These are phyloP conservation scores for Rhimphoctona megacephalus DNA, from an alignment of 2,888 invertebrate genomes.

Conservation along the genomic window DNA sequence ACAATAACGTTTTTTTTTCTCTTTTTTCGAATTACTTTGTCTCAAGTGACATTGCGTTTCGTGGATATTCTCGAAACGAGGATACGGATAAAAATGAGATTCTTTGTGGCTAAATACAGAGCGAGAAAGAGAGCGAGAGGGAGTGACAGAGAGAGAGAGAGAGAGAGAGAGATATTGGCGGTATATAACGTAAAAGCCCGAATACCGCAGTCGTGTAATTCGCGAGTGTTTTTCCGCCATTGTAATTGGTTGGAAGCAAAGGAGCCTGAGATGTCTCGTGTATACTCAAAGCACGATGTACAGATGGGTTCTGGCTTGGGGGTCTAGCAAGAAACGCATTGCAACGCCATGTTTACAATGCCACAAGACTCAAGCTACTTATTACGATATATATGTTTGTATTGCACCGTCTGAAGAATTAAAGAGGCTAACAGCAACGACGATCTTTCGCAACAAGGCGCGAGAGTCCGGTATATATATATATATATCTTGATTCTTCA, in stretches of 20 bases:
- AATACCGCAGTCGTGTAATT: constrained; percentile 76
- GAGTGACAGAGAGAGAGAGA: background rate
- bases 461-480: constrained; percentile 30
- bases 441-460: constrained; percentile 29
- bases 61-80: constrained; percentile 44
- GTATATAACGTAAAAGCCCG: constrained; percentile 60
- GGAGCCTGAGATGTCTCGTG: constrained; percentile 49
- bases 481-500: background rate
- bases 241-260: constrained; percentile 71
- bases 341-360: constrained; percentile 78
- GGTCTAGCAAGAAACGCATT: constrained; percentile 79
- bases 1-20: background rate
- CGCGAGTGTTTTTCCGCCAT: constrained; percentile 76
- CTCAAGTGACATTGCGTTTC: constrained; percentile 38
- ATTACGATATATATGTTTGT: constrained; percentile 12
- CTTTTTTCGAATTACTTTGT: constrained; percentile 3
- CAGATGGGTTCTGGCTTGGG: constrained; percentile 53
- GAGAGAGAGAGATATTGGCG: constrained; percentile 19
- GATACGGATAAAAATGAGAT: constrained; percentile 25
- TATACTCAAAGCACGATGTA: constrained; percentile 31
- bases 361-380: constrained; percentile 42
- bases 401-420: constrained; percentile 27
- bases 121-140: constrained; percentile 2
- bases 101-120: background rate
- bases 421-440: constrained; percentile 42